A percentile compares a stretch with the other conserved stretches of the same genome.
phyloP scores from a whole-genome alignment of 2,113 vertebrate species.

The Leucosticte australis region DNA sequence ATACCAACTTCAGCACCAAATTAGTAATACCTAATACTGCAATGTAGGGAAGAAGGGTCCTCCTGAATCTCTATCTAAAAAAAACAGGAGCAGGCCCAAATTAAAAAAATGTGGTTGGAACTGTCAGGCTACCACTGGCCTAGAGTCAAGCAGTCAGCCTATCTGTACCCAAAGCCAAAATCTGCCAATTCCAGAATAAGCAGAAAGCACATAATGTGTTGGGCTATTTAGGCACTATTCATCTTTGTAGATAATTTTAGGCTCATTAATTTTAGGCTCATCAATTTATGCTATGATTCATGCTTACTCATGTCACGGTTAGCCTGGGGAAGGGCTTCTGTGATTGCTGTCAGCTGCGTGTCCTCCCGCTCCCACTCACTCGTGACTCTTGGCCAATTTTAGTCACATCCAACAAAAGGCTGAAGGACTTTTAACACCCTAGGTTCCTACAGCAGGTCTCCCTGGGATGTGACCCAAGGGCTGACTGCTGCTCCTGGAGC shows the following conservation, averaged over 20 bases:
- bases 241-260: conserved; percentile 38
- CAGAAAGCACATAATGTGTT: neutral
- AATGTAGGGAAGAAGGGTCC: neutral
- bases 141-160: neutral
- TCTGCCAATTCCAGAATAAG: neutral
- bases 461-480: neutral
- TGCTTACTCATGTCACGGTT: conserved; percentile 25
- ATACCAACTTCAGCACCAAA: neutral
- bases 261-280: conserved; percentile 38
- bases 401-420: neutral
- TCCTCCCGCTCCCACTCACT: neutral
- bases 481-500: neutral
- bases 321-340: conserved; percentile 23
- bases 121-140: neutral
- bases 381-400: neutral
- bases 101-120: neutral
- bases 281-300: conserved; percentile 49
- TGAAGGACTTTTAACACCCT: neutral
- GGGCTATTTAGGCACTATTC: neutral
- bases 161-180: neutral
- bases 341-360: conserved; percentile 41
- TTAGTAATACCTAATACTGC: neutral
- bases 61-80: neutral
- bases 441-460: neutral
- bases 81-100: neutral